Evolutionary conservation across 2,797 vertebrate species (phyloP), one percentile per base, ranked within the genome.

Genomic region (Chrysocyon brachyurus): DNA sequence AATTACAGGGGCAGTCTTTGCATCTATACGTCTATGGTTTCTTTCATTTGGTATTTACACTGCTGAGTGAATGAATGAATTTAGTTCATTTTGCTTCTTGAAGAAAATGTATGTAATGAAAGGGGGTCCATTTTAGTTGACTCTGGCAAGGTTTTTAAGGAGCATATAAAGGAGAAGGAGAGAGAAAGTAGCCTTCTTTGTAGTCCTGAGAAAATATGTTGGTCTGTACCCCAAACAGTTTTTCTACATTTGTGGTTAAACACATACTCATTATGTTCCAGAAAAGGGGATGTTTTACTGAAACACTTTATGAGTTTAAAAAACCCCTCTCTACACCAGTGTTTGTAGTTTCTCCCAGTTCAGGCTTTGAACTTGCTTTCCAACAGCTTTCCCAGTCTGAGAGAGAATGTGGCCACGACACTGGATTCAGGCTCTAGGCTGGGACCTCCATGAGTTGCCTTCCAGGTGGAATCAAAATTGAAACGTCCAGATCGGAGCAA

Each of bases 1-100:
- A 98, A 94, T 93, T 97, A 94, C 63, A 95, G 6, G 97, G 93
- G 78, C 10, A 81, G n/a, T 66, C 96, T 96, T 98, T 96, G 87
- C 94, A 96, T 96, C 84, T 66, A 85, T 87, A 97, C 33, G 59
- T 79, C 54, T 63, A 88, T 75, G 89, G 90, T 4, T 59, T 6
- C 54, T 98, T 96, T 97, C 90, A 94, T 93, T 97, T 96, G 52
- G 16, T 95, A 89, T 77, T 97, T 93, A 84, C 56, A 92, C 54
- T 91, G 83, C 68, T 57, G 70, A 87, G 54, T 63, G 57, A 94
- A 97, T 87, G 40, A 96, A 68, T 87, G 92, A 84, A 96, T 97
- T 84, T 93, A 87, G 54, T 84, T 96, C 89, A 94, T 96, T 84
- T 96, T 90, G 90, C 57, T 97, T 87, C 94, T 93, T 97, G 88